Conservation (phyloP, 2,113 vertebrate genomes). For the Hippopotamus amphibius region DNA sequence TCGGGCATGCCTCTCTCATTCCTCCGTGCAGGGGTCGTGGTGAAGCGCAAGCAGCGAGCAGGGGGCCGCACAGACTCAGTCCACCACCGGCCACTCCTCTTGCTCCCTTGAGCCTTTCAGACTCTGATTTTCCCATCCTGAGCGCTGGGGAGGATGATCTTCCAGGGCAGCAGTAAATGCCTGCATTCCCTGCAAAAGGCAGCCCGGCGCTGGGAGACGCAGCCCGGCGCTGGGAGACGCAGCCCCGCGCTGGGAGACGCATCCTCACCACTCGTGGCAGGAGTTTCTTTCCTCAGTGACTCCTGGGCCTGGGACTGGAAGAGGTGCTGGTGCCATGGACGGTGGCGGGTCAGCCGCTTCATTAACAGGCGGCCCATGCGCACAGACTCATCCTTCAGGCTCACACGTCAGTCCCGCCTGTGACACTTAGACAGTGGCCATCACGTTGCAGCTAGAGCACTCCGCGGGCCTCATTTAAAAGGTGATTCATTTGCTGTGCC, state of each 20-base stretch:
- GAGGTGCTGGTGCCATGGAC: background rate
- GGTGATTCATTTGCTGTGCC: background rate
- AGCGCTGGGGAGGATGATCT: background rate
- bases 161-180: background rate
- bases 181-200: background rate
- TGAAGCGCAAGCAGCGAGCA: accelerated
- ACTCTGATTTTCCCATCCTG: background rate
- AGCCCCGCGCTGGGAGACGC: accelerated
- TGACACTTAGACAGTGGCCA: background rate
- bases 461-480: background rate
- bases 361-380: background rate
- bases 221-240: background rate
- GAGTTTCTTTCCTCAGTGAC: background rate
- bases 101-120: background rate
- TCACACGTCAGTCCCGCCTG: background rate
- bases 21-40: background rate
- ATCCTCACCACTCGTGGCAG: background rate
- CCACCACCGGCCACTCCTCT: background rate
- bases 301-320: background rate
- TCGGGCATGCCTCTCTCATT: background rate
- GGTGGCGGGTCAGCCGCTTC: background rate
- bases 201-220: background rate
- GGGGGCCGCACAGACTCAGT: background rate
- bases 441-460: background rate
- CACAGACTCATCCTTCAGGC: background rate